phyloP scores from a whole-genome alignment of 2,888 invertebrate species.

The Zygothrica quintamaculata region DNA sequence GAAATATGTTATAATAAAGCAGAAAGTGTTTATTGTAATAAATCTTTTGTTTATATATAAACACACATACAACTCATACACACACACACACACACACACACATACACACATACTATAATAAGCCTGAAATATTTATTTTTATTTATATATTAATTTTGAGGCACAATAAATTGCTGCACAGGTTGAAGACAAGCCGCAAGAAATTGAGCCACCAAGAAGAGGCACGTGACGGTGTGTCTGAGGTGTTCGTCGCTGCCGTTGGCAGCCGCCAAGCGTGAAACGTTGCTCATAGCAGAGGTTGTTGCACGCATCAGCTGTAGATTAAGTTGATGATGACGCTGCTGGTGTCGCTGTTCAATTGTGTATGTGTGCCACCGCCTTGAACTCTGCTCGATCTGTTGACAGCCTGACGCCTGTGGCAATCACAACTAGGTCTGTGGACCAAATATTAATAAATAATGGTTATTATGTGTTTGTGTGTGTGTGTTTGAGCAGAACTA shows the following conservation, averaged over 20 bases:
- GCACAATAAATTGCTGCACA: conserved; percentile 41
- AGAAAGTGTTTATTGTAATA: conserved; percentile 73
- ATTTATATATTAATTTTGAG: conserved; percentile 42
- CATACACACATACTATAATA: conserved; percentile 32
- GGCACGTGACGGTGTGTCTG: conserved; percentile 26
- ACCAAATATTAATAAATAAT: conserved; percentile 8
- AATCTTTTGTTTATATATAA: conserved; percentile 70
- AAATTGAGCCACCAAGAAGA: conserved; percentile 17
- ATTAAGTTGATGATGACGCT: too few relatives aligned
- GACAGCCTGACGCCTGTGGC: conserved; percentile 17
- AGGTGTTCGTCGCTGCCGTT: conserved; percentile 32
- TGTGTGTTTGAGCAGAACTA: conserved; percentile 53
- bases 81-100: conserved; percentile 11
- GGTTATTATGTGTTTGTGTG: not conserved
- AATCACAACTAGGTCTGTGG: conserved; percentile 62
- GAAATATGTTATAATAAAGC: conserved; percentile 55
- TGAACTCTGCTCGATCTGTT: conserved; percentile 39
- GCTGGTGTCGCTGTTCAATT: conserved; percentile 12
- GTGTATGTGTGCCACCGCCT: conserved; percentile 34
- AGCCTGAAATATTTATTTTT: conserved; percentile 68
- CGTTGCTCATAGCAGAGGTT: conserved; percentile 57
- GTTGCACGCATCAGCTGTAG: conserved; percentile 68
- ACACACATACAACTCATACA: conserved; percentile 19
- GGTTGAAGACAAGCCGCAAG: conserved; percentile 63
- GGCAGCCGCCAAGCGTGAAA: conserved; percentile 64